Evolutionary conservation across 2,113 vertebrate genomes (phyloP), one percentile per base, ranked within the genome.

Genomic region (Larimichthys crocea): DNA sequence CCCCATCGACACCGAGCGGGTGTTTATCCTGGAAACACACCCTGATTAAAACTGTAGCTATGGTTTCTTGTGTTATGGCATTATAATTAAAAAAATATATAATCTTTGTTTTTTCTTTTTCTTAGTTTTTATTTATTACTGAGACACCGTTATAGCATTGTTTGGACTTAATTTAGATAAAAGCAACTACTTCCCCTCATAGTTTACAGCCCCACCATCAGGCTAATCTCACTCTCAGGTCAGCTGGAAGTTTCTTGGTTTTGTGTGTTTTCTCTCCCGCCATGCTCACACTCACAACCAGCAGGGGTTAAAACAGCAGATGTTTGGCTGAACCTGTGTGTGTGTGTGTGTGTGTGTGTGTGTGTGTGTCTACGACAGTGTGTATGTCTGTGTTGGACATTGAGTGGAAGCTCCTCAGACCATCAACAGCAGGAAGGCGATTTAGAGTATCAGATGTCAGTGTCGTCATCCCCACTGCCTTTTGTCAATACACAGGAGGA

Each of bases 231-330:
- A 44, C 70, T 86, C 80, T 84, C 52, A 56, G 75, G 86, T 87
- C 83, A 86, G 64, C 55, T 85, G 66, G 69, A 76, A 72, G 70
- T 81, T 46, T 61, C 74, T 52, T 11, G n/a, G 31, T 80, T 64
- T 66, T 14, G 35, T 85, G 64, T 52, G n/a, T 50, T 40, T 35
- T 14, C 22, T 24, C 52, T 73, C 56, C 80, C 44, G 11, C 63
- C 62, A 61, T 4, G 53, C 60, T 70, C 78, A 79, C 63, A 76
- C 77, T 68, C 31, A 49, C 35, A 81, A 79, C 46, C 83, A 84
- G 87, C 74, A 84, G 88, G 92, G 89, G 90, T 93, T 94, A 92
- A 92, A 91, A 89, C 93, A 89, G 89, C 94, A 95, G 94, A 94
- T 95, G 95, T 94, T 94, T 82, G 83, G 83, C 86, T 86, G 86